Conservation (phyloP, 1,140 invertebrate species). For the Hylaeus volcanicus region DNA sequence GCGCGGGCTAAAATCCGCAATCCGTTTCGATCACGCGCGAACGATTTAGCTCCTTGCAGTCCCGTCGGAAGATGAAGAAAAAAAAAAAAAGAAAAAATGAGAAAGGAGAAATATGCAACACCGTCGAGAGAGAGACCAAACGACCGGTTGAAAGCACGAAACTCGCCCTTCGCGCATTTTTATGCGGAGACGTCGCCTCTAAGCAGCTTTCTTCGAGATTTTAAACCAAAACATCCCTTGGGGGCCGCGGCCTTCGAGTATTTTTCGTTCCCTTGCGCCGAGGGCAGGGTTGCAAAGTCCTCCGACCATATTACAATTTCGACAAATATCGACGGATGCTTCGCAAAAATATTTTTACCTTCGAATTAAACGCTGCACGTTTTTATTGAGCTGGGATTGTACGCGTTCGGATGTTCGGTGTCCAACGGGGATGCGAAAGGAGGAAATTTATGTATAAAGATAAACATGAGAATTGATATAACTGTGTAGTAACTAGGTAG, state of each 20-base stretch:
- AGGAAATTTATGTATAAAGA: too few species aligned
- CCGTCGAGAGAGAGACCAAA: constrained; percentile 39
- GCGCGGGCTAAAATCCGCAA: constrained; percentile 72
- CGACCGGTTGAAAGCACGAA: constrained; percentile 60
- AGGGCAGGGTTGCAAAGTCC: background rate
- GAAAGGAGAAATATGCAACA: constrained; percentile 49
- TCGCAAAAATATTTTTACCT: too few species aligned
- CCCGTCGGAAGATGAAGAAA: constrained; percentile 51
- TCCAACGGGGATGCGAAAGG: too few species aligned
- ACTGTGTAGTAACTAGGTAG: too few species aligned
- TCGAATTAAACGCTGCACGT: too few species aligned
- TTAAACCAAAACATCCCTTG: constrained; percentile 74
- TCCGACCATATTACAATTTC: constrained; percentile 7
- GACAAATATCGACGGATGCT: too few species aligned
- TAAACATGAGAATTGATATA: too few species aligned
- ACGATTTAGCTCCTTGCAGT: constrained; percentile 72
- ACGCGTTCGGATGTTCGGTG: too few species aligned
- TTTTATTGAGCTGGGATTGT: too few species aligned
- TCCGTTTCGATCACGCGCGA: constrained; percentile 75
- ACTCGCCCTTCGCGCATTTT: constrained; percentile 64
- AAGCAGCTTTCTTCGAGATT: constrained; percentile 77
- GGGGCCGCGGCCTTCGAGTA: constrained; percentile 34
- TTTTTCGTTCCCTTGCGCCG: constrained; percentile 39
- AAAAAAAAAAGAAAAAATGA: constrained; percentile 40
- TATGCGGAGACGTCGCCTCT: constrained; percentile 71